Percentiles rank a stretch among this genome's conserved stretches.
Conservation (phyloP, 2,888 invertebrate species). For the Mythimna loreyi region DNA sequence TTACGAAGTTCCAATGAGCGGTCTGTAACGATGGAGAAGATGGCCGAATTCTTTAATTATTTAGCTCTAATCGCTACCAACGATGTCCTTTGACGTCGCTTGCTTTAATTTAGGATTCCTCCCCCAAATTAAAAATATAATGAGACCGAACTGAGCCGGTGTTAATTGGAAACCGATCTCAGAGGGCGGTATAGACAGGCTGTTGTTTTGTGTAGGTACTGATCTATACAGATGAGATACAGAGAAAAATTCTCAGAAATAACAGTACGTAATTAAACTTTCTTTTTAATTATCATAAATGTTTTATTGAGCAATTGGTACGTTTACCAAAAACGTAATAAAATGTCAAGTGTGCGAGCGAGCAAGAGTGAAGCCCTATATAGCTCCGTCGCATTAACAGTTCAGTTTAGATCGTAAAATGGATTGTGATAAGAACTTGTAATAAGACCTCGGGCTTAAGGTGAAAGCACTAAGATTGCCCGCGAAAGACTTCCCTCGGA, state of each 20-base stretch:
- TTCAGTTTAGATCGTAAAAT: too few relatives aligned
- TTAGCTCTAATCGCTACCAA: constrained; percentile 89
- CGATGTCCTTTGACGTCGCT: constrained; percentile 89
- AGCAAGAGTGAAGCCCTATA: too few relatives aligned
- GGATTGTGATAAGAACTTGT: too few relatives aligned
- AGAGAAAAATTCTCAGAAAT: too few relatives aligned
- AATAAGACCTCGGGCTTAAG: too few relatives aligned
- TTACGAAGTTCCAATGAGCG: constrained; percentile 80
- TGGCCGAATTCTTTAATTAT: constrained; percentile 90
- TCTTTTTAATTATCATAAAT: too few relatives aligned
- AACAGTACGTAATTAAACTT: neutral
- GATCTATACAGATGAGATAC: neutral
- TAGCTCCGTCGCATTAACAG: too few relatives aligned
- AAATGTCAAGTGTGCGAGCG: too few relatives aligned
- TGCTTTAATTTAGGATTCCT: constrained; percentile 89
- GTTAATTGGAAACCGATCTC: constrained; percentile 91
- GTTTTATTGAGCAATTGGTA: too few relatives aligned
- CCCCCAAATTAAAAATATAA: constrained; percentile 91
- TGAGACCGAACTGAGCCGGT: constrained; percentile 87
- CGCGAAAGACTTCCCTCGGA: too few relatives aligned
- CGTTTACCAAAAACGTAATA: too few relatives aligned
- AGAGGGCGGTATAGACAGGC: constrained; percentile 74
- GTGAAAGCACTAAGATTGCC: too few relatives aligned
- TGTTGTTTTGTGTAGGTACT: constrained; percentile 49
- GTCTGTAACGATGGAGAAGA: constrained; percentile 88